phyloP scores from a whole-genome alignment of 2,888 invertebrate genomes.

The Stomorhina lunata region DNA sequence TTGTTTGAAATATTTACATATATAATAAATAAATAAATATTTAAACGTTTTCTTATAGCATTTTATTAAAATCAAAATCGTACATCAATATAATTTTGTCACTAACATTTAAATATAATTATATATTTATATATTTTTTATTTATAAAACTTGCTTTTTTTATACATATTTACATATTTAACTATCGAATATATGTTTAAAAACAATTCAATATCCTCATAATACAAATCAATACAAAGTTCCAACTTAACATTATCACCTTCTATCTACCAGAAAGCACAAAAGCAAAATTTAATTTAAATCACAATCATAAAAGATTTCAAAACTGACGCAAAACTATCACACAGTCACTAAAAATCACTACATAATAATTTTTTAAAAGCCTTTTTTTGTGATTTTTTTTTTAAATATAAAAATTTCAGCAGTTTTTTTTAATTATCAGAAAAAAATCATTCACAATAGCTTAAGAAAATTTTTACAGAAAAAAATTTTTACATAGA shows the following conservation, averaged over 20 bases:
- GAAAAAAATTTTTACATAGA: too few species aligned
- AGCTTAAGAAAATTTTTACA: too few species aligned
- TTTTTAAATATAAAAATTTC: too few species aligned
- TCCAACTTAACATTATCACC: too few species aligned
- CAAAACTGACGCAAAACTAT: neutral
- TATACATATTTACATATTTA: too few species aligned
- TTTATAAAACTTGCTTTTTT: neutral
- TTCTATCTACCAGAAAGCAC: too few species aligned
- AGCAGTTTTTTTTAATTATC: too few species aligned
- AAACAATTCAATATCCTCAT: neutral
- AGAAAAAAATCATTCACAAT: too few species aligned
- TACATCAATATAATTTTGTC: neutral
- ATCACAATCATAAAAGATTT: neutral
- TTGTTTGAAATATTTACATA: neutral
- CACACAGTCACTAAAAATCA: neutral
- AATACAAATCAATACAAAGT: neutral
- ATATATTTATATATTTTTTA: neutral
- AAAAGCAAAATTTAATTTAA: too few species aligned
- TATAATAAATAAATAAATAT: neutral
- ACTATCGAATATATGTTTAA: neutral
- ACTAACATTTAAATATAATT: slow-evolving; percentile 23
- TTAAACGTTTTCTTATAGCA: neutral
- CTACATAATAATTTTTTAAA: neutral
- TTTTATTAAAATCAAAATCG: neutral
- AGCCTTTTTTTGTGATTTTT: too few species aligned